Conservation (phyloP, 92 coral and sea anemone genomes). For the Ricordea florida region DNA sequence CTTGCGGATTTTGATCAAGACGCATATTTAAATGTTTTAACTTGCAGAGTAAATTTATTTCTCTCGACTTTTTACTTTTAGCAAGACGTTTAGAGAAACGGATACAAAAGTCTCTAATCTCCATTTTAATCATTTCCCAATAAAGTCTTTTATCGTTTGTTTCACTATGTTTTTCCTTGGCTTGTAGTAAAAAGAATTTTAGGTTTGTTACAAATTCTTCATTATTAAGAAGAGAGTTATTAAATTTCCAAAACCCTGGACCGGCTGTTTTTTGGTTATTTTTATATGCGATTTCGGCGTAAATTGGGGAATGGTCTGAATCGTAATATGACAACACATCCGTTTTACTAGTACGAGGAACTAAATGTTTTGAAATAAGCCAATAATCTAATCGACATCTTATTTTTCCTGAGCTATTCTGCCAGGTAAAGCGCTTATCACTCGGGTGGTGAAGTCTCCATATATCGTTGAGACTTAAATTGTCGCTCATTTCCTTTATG, state of each 20-base stretch:
- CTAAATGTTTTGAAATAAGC: conserved; percentile 10
- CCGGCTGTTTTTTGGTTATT: not conserved
- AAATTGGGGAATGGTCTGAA: conserved; percentile 18
- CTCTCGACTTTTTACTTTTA: not conserved
- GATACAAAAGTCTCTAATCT: conserved; percentile 1
- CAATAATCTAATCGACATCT: conserved; percentile 39
- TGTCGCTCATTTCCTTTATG: conserved; percentile 3
- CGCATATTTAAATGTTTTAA: not conserved
- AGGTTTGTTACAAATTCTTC: conserved; percentile 12
- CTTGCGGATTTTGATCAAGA: not conserved
- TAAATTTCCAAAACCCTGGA: not conserved
- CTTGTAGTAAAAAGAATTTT: conserved; percentile 5
- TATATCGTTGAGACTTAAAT: conserved; percentile 3
- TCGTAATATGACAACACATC: conserved; percentile 14
- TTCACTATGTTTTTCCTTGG: conserved; percentile 6
- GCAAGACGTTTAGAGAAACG: not conserved
- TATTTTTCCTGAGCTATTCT: conserved; percentile 18
- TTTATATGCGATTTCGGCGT: not conserved
- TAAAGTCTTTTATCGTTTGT: not conserved
- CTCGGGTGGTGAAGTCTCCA: conserved; percentile 34
- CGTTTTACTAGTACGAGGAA: conserved; percentile 5
- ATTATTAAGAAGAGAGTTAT: not conserved
- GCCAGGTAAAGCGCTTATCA: conserved; percentile 9
- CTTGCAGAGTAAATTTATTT: conserved; percentile 6
- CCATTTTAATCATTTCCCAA: conserved; percentile 15